phyloP scores from a whole-genome alignment of 2,797 vertebrate species.

The Cuculus canorus region DNA sequence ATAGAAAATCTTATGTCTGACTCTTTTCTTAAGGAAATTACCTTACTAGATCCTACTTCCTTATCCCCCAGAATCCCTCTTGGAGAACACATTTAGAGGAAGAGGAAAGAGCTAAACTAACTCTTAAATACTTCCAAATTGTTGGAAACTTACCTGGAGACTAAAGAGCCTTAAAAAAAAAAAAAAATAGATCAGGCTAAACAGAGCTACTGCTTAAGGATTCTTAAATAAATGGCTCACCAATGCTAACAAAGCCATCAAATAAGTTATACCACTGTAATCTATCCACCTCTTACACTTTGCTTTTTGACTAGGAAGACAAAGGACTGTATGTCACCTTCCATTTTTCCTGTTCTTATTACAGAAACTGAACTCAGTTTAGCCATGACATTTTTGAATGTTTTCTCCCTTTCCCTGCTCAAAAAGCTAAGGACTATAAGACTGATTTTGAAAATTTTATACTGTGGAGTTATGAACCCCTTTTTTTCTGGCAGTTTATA shows the following conservation, averaged over 20 bases:
- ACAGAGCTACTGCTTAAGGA: background rate
- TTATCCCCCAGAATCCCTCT: background rate
- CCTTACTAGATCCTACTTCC: background rate
- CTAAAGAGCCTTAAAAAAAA: background rate
- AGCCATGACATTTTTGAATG: background rate
- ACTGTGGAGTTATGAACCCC: background rate
- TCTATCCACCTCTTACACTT: background rate
- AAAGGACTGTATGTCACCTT: background rate
- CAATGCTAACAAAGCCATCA: background rate
- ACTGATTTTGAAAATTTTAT: background rate
- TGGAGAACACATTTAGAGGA: background rate
- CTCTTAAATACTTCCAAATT: background rate
- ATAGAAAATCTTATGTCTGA: conserved; percentile 41
- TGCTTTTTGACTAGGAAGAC: background rate
- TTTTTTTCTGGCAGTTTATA: conserved; percentile 1
- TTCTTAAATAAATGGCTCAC: background rate
- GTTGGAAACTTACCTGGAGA: background rate
- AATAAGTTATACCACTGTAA: background rate
- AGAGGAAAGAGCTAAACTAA: background rate
- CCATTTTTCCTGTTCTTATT: background rate
- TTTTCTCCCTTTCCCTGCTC: background rate
- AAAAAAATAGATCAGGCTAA: background rate
- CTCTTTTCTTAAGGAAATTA: conserved; percentile 55
- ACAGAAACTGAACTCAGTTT: background rate
- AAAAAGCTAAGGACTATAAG: background rate